phyloP scores from a whole-genome alignment of 1,140 invertebrate genomes.

The Colletes gigas region DNA sequence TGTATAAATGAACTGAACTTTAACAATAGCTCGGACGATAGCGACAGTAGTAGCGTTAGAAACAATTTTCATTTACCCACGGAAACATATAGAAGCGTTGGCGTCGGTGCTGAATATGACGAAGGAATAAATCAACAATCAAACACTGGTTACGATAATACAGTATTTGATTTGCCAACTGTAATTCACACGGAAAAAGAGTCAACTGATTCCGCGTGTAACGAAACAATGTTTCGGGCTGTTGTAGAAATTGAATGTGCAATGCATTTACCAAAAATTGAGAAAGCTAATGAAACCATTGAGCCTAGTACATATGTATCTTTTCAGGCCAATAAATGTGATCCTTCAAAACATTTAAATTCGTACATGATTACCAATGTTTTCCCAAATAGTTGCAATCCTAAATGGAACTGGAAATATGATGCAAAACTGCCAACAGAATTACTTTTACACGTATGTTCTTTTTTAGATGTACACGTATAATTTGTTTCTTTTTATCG shows the following conservation, averaged over 20 bases:
- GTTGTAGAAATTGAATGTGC: conserved; percentile 82
- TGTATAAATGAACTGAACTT: conserved; percentile 35
- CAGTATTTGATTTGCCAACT: conserved; percentile 12
- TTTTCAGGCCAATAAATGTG: conserved; percentile 80
- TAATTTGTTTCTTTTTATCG: not conserved
- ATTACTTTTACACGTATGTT: conserved; percentile 81
- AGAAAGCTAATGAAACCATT: conserved; percentile 72
- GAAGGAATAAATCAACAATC: conserved; percentile 60
- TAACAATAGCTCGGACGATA: conserved; percentile 69
- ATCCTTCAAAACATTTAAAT: conserved; percentile 66
- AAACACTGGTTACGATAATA: conserved; percentile 42
- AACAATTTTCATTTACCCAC: conserved; percentile 72
- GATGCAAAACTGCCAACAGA: conserved; percentile 81
- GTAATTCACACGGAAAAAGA: conserved; percentile 3
- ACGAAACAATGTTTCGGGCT: conserved; percentile 73
- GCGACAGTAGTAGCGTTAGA: conserved; percentile 66
- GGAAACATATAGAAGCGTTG: conserved; percentile 76
- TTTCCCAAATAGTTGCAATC: conserved; percentile 80
- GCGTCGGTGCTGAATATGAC: conserved; percentile 76
- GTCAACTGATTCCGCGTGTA: conserved; percentile 3
- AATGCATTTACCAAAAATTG: conserved; percentile 81
- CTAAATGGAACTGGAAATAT: conserved; percentile 83
- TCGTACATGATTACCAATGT: conserved; percentile 81
- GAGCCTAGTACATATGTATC: conserved; percentile 84
- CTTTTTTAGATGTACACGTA: conserved; percentile 8